Conservation (phyloP, 1,140 invertebrate genomes). For the Pachypeltis micranthus region DNA sequence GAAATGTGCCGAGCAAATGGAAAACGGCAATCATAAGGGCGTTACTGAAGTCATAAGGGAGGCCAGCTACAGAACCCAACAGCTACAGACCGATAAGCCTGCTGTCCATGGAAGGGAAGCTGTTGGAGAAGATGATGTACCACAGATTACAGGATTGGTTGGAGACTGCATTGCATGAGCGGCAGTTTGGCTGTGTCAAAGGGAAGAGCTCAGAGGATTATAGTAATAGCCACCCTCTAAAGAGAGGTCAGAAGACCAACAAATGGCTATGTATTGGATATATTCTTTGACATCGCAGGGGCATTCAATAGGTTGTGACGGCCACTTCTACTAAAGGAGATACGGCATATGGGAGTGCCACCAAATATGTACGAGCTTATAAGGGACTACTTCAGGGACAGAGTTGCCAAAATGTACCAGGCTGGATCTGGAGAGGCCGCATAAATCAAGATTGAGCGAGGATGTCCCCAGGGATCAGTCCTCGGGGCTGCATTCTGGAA, state of each 20-base stretch:
- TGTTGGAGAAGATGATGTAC: background rate
- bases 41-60: background rate
- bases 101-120: background rate
- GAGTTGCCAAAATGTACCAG: background rate
- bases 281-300: background rate
- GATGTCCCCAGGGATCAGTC: background rate
- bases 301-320: background rate
- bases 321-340: background rate
- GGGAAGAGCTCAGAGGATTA: background rate
- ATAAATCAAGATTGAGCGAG: background rate
- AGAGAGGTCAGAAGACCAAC: background rate
- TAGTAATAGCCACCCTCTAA: background rate
- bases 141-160: background rate
- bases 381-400: background rate
- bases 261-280: background rate
- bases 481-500: too few species aligned
- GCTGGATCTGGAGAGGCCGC: background rate
- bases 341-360: background rate
- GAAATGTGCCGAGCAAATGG: background rate
- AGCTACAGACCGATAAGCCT: background rate
- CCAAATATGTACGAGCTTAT: background rate
- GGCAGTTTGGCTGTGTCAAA: background rate
- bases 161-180: background rate
- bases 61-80: background rate
- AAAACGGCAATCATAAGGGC: background rate